Percentiles rank a stretch among this genome's conserved stretches.
These are phyloP conservation scores for Brachyhypopomus occidentalis DNA, from an alignment of 2,113 vertebrate genomes.

Conservation along the genomic window DNA sequence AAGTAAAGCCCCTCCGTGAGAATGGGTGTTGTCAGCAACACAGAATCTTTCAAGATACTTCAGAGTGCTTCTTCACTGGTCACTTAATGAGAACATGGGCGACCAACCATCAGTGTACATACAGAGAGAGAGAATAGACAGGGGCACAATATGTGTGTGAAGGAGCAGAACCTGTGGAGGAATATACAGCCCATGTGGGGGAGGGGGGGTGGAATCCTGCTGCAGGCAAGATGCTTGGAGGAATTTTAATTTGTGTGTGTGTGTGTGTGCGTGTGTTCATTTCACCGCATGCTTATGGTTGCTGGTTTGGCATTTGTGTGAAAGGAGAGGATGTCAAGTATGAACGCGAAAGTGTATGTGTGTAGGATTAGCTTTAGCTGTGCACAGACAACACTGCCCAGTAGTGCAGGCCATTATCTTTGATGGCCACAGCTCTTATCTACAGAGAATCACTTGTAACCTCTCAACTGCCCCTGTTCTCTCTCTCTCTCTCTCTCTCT, in stretches of 20 bases:
- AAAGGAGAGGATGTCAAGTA: neutral
- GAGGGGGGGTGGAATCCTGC: constrained; percentile 19
- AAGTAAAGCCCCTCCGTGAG: constrained; percentile 21
- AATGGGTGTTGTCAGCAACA: neutral
- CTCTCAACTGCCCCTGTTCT: constrained; percentile 46
- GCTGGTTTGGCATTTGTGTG: neutral
- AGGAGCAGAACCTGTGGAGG: constrained; percentile 8
- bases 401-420: constrained; percentile 63
- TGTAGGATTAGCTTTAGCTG: constrained; percentile 26
- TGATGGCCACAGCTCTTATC: constrained; percentile 56
- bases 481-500: neutral
- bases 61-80: constrained; percentile 51
- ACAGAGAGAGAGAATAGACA: constrained; percentile 9
- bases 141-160: constrained; percentile 11
- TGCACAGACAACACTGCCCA: constrained; percentile 61
- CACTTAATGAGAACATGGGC: constrained; percentile 55
- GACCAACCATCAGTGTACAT: constrained; percentile 42
- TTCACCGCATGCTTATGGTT: too few relatives aligned
- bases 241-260: constrained; percentile 7
- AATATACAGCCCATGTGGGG: constrained; percentile 10
- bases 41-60: constrained; percentile 51
- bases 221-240: constrained; percentile 46
- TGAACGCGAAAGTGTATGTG: constrained; percentile 18
- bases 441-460: constrained; percentile 52
- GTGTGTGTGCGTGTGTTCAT: constrained; percentile 9